Evolutionary conservation across 2,888 invertebrate genomes (phyloP).

Genomic region (Calliopum simillimum): DNA sequence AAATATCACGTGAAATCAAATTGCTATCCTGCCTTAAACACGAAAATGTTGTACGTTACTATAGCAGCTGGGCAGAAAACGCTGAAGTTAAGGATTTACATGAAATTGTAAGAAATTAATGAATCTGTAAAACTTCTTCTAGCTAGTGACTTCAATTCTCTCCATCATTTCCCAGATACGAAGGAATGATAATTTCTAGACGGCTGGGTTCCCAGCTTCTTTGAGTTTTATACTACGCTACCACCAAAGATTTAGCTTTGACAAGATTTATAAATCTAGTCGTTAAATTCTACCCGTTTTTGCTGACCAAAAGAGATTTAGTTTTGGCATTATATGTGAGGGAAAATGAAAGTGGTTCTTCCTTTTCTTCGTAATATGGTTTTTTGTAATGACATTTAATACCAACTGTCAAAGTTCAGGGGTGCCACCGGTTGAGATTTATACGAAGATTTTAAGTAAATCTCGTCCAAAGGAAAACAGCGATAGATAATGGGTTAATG

Average conservation of each 20-base stretch:
- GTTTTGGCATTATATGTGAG: no score
- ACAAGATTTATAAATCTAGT: conserved; percentile 49
- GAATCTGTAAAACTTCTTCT: background rate
- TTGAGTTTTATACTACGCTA: conserved; percentile 57
- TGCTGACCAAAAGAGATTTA: no score
- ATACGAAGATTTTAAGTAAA: no score
- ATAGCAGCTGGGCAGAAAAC: conserved; percentile 96
- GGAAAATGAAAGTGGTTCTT: no score
- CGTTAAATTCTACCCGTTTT: no score
- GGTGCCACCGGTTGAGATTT: no score
- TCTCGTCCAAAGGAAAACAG: no score
- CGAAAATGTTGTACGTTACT: conserved; percentile 97
- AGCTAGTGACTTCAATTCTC: background rate
- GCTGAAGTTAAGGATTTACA: conserved; percentile 64
- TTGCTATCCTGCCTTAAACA: conserved; percentile 93
- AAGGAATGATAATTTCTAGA: conserved; percentile 68
- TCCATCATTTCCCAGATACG: conserved; percentile 45
- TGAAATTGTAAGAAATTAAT: conserved; percentile 67
- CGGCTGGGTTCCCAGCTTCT: conserved; percentile 83
- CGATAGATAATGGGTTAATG: no score
- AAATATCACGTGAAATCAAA: conserved; percentile 95
- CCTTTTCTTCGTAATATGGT: no score
- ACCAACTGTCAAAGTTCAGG: no score
- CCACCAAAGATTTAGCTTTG: no score
- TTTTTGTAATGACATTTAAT: no score